Conservation (phyloP, 2,113 vertebrate species). For the Oryzias melastigma region DNA sequence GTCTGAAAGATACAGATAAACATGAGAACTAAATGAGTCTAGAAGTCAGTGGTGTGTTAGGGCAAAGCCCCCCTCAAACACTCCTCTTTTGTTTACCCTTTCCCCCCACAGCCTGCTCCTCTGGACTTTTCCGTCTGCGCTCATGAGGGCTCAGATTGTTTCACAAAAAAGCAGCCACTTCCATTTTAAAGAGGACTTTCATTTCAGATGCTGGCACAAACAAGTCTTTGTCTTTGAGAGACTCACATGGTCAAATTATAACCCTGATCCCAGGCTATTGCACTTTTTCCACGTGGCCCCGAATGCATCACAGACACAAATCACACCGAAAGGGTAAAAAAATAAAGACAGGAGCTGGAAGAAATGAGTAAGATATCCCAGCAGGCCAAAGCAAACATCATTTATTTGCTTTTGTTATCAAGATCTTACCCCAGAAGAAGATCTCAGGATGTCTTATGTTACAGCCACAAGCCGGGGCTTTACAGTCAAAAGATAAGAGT, state of each 20-base stretch:
- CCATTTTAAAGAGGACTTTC: constrained; percentile 22
- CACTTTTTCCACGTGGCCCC: constrained; percentile 54
- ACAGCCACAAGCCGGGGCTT: not conserved
- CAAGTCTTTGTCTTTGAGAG: constrained; percentile 57
- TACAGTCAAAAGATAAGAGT: not conserved
- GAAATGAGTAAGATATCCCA: constrained; percentile 39
- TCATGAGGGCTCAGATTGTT: constrained; percentile 37
- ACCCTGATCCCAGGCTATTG: constrained; percentile 40
- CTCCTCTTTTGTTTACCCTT: constrained; percentile 46
- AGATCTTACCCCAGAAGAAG: constrained; percentile 11
- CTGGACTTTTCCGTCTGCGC: constrained; percentile 37
- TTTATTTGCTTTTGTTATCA: constrained; percentile 38
- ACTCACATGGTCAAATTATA: constrained; percentile 56
- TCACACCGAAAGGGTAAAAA: constrained; percentile 28
- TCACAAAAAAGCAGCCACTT: constrained; percentile 30
- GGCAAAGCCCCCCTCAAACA: constrained; percentile 26
- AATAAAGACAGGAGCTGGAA: constrained; percentile 21
- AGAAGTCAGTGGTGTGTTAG: constrained; percentile 15
- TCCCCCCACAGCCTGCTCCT: constrained; percentile 13
- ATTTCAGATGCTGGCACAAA: constrained; percentile 49
- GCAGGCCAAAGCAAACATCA: constrained; percentile 42
- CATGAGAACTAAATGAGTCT: not conserved
- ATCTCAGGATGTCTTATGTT: not conserved
- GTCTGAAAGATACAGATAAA: not conserved
- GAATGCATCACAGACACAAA: constrained; percentile 35